A percentile compares a stretch with the other conserved stretches of the same genome.
These are phyloP conservation scores for Erebia aethiops DNA, from an alignment of 2,888 invertebrate species.

Conservation along the genomic window DNA sequence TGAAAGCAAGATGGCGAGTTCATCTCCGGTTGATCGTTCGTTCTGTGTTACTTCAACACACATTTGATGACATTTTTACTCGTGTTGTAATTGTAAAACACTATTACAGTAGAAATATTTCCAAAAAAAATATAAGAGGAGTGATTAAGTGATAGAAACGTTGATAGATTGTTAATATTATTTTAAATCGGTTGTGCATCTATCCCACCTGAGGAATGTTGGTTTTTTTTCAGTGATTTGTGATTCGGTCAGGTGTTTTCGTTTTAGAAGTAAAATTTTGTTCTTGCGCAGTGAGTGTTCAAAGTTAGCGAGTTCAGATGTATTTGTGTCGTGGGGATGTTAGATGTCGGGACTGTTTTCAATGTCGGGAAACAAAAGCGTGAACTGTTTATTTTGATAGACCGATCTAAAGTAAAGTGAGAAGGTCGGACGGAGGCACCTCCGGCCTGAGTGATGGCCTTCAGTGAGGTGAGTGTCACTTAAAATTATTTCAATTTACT, in stretches of 20 bases:
- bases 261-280: slow-evolving; percentile 79
- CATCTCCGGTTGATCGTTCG: slow-evolving; percentile 79
- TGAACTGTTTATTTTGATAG: slow-evolving; percentile 83
- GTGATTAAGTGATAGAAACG: slow-evolving; percentile 59
- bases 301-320: slow-evolving; percentile 76
- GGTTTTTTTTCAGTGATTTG: slow-evolving; percentile 84
- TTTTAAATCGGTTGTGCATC: slow-evolving; percentile 64
- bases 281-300: slow-evolving; percentile 80
- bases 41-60: slow-evolving; percentile 68
- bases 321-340: slow-evolving; percentile 80
- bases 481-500: slow-evolving; percentile 23
- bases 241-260: slow-evolving; percentile 84
- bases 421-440: slow-evolving; percentile 81
- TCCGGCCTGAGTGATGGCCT: slow-evolving; percentile 87
- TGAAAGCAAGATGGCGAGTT: slow-evolving; percentile 83
- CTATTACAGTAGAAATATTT: slow-evolving; percentile 53
- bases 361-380: slow-evolving; percentile 81
- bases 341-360: slow-evolving; percentile 81
- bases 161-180: slow-evolving; percentile 49
- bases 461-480: slow-evolving; percentile 87
- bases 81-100: slow-evolving; percentile 66
- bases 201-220: slow-evolving; percentile 86
- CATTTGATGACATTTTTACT: slow-evolving; percentile 69
- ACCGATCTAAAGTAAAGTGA: slow-evolving; percentile 72
- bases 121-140: slow-evolving; percentile 55